A percentile compares a stretch with the other conserved stretches of the same genome.
Evolutionary conservation across 2,797 vertebrate species (phyloP).

Genomic region (Paratrypauchen microcephalus): DNA sequence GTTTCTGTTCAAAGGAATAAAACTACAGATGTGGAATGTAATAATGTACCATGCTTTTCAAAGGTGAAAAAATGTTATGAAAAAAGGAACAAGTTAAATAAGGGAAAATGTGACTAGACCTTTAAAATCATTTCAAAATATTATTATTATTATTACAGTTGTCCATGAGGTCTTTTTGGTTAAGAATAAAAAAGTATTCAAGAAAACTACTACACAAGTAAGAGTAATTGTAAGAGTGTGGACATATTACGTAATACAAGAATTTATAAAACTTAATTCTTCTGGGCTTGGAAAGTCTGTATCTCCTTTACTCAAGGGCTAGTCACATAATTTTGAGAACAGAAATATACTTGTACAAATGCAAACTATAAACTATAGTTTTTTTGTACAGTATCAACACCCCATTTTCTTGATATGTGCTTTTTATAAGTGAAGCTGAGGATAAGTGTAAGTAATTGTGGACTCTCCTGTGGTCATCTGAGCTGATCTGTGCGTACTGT

Average conservation of each 20-base stretch:
- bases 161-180: no score
- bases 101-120: no score
- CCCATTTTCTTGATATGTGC: neutral
- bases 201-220: no score
- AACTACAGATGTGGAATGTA: constrained; percentile 19
- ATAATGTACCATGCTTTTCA: neutral
- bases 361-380: neutral
- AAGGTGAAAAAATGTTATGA: no score
- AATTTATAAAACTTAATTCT: neutral
- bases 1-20: constrained; percentile 42
- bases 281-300: neutral
- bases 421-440: neutral
- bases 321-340: neutral
- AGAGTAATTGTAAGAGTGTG: no score
- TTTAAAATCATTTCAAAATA: no score
- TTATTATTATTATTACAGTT: no score
- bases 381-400: neutral
- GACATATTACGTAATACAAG: neutral
- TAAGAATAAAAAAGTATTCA: no score
- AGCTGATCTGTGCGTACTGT: neutral
- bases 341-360: no score
- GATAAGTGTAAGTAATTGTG: neutral
- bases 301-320: neutral
- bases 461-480: neutral
- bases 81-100: no score